Base-by-base conservation (phyloP, 2,888 invertebrate genomes). In the Troglohyphantes excavatus region DNA sequence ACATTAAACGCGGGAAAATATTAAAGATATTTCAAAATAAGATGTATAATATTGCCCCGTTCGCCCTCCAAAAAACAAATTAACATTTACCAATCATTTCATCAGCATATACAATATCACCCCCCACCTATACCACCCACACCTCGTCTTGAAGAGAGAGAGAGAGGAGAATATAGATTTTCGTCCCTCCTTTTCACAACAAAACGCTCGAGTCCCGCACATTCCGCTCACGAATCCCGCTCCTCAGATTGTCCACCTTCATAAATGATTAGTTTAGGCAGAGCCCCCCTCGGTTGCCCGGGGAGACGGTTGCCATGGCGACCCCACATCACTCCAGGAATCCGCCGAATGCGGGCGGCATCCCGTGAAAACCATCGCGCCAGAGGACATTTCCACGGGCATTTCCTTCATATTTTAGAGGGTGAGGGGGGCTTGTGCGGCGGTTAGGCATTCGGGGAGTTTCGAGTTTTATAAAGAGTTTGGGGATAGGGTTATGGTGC, bases 221-320 rank as follows among this genome's bases (percentile, higher is more conserved):
- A 87, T 87, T 81, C 87, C 67, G 65, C 81, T 68, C 87, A 87
- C 81, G 79, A 26, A 70, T 21, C 76, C n/a, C 43, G 59, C 75
- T 75, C 46, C 53, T 43, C 63, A 73, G 79, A 72, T 81, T 88
- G 88, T 88, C 82, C 88, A 88, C 82, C 88, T 88, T 88, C 88
- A 88, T 82, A 88, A 88, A 88, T 88, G 88, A 88, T 88, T 88
- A 88, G 88, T 82, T 88, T 88, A 76, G 81, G 75, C 82, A 75
- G 73, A 67, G n/a, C n/a, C n/a, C n/a, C n/a, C n/a, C n/a, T 43
- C 81, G 76, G 26, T 59, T 43, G 72, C 78, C 88, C 88, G 6
- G 23, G 88, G 88, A 75, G 75, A 88, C 63, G 46, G 88, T 88
- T 86, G 65, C 86, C 72, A 78, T 6, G 70, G 88, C 68, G 65